Evolutionary conservation across 2,888 invertebrate genomes (phyloP), one percentile per base, ranked within the genome.

Genomic region (Charanyca ferruginea): DNA sequence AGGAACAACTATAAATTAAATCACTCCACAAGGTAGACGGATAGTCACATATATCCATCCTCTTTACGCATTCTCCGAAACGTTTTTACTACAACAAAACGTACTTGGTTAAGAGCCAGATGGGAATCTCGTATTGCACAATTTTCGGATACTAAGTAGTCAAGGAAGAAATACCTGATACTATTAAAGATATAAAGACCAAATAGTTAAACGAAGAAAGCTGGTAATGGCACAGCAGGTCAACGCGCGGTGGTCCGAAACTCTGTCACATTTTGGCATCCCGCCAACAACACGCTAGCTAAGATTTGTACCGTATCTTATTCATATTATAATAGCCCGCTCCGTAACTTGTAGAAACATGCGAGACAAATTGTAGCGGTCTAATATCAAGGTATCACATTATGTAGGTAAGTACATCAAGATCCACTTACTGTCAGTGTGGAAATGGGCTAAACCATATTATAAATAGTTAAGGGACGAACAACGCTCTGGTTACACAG

Each of bases 381-480:
- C 78, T 77, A 67, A 83, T 83, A 80, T 80, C 78, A 75, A 67
- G 68, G 80, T 82, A 68, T 80, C 79, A 73, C 64, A 61, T 83
- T 75, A 85, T 84, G 81, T 79, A 77, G 79, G 83, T 79, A 83
- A 80, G 85, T 88, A 89, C 83, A 89, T 88, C 86, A 87, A 82
- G 86, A 89, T 90, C 91, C 83, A 79, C 80, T 91, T 89, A 85
- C 90, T 88, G 88, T 90, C 91, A 80, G 79, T 79, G 83, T 85
- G 85, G 84, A 88, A 91, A 91, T 90, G 87, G 87, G 86, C 81
- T 87, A 86, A 88, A 84, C 83, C 78, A 73, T 83, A 85, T 90
- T 91, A 91, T 92, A 91, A 92, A 94, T 93, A 92, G 87, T 87
- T 85, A 88, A 89, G 87, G 84, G 84, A 86, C 85, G 84, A 81